Evolutionary conservation across 2,113 vertebrate genomes (phyloP).

Genomic region (Morone chrysops): DNA sequence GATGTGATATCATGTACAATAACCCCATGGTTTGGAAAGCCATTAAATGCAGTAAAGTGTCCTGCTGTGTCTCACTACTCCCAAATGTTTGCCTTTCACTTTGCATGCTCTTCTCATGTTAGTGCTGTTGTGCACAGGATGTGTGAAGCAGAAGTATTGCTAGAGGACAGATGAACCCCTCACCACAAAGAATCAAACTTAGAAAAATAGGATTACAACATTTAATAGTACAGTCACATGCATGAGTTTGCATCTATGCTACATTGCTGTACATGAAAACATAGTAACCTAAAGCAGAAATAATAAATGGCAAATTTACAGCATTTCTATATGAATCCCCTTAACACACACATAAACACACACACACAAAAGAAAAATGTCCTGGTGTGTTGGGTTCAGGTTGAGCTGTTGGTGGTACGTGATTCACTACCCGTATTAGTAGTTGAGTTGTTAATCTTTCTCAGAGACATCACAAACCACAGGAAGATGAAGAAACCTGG

Average conservation of each 20-base stretch:
- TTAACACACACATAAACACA: not conserved
- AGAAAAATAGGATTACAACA: too few species aligned
- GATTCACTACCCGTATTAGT: rapidly evolving
- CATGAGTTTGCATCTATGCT: not conserved
- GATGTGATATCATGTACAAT: not conserved
- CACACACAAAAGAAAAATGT: not conserved
- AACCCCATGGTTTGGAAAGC: not conserved
- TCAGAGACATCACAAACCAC: slow-evolving; percentile 54
- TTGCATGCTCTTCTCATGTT: not conserved
- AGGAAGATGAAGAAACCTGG: slow-evolving; percentile 71
- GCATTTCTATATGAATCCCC: not conserved
- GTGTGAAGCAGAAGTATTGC: too few species aligned
- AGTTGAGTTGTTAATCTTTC: not conserved
- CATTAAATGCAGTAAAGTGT: not conserved
- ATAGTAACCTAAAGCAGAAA: not conserved
- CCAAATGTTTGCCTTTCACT: too few species aligned
- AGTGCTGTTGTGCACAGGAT: not conserved
- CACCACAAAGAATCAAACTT: not conserved
- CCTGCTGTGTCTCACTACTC: too few species aligned
- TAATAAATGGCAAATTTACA: not conserved
- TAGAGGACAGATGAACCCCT: not conserved
- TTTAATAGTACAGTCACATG: not conserved
- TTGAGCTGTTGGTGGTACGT: not conserved
- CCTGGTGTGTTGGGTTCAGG: not conserved
- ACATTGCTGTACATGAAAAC: not conserved